These are phyloP conservation scores for Gisinianus flammeolus DNA, from an alignment of 2,888 invertebrate genomes.

Conservation along the genomic window DNA sequence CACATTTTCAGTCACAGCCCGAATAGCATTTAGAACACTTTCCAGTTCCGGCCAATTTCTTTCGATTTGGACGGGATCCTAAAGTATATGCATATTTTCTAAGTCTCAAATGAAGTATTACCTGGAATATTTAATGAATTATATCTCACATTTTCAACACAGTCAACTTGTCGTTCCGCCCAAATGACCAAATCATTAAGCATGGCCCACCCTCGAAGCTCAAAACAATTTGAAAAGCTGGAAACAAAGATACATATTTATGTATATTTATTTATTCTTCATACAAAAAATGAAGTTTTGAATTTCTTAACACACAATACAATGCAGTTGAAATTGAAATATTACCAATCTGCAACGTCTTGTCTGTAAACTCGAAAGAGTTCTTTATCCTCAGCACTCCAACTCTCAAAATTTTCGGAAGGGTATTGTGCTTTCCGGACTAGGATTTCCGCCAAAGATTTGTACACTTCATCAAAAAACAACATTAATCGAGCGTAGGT, in stretches of 20 bases:
- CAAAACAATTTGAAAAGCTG: conserved; percentile 55
- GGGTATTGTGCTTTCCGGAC: conserved; percentile 54
- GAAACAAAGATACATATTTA: too few species aligned
- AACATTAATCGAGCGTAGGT: conserved; percentile 55
- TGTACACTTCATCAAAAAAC: conserved; percentile 57
- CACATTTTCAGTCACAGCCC: conserved; percentile 56
- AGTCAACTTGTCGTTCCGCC: conserved; percentile 47
- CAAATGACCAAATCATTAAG: conserved; percentile 54
- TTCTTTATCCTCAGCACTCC: conserved; percentile 56
- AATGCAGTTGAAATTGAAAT: too few species aligned
- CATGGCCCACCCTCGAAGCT: conserved; percentile 55
- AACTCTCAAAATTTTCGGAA: conserved; percentile 46
- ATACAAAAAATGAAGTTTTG: too few species aligned
- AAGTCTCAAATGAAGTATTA: too few species aligned
- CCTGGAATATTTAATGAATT: too few species aligned
- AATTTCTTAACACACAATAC: too few species aligned
- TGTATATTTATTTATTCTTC: not conserved
- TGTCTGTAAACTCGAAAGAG: conserved; percentile 56
- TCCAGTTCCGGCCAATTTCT: conserved; percentile 53
- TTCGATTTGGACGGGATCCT: conserved; percentile 48
- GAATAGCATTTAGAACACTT: conserved; percentile 51
- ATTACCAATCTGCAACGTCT: conserved; percentile 57
- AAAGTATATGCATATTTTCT: too few species aligned
- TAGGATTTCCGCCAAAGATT: conserved; percentile 54
- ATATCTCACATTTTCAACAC: conserved; percentile 50